Base-by-base conservation (phyloP, 2,113 vertebrate genomes). In the Percina caprodes region DNA sequence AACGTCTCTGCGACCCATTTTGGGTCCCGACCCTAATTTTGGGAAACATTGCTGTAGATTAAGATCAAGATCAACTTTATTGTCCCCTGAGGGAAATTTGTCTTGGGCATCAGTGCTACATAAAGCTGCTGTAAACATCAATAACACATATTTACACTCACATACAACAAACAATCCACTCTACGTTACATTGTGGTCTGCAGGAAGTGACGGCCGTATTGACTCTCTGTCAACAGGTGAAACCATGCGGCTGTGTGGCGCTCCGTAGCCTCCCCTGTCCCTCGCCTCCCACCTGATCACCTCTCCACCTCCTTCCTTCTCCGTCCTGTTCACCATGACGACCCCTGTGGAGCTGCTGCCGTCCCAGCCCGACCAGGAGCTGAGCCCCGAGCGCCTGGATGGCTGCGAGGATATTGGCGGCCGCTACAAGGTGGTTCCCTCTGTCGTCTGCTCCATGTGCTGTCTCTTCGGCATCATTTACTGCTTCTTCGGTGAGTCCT, bases 391-490 rank as follows among this genome's bases (percentile, higher is more conserved):
- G 75, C 94, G 94, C 84, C 92, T 90, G 55, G 94, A 95, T n/a
- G 92, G 94, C 82, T 99, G 98, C 66, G 95, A 95, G 81, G 95
- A 95, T 69, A 73, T 93, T 0, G 93, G 93, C 19, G 96, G 95
- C 54, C 95, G 92, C 79, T 99, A 99, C 92, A 96, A 98, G 86
- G 97, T 98, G 84, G 97, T 99, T 35, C 98, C 98, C 13, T 98
- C 97, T 0, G 96, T 99, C 9, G 96, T 99, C 87, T 99, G 98
- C 19, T 97, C 98, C 91, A 98, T 99, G 97, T 99, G 98, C 95
- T 98, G 97, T 80, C 96, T 99, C 87, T 99, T 99, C 6, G 98
- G 98, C 85, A 96, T 99, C 93, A 97, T 99, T 94, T 99, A 99
- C 94, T 99, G 98, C 96, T 99, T 99, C 93, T 99, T 99, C 0